Base-by-base conservation (phyloP, 2,113 vertebrate genomes). In the Todiramphus chloris region DNA sequence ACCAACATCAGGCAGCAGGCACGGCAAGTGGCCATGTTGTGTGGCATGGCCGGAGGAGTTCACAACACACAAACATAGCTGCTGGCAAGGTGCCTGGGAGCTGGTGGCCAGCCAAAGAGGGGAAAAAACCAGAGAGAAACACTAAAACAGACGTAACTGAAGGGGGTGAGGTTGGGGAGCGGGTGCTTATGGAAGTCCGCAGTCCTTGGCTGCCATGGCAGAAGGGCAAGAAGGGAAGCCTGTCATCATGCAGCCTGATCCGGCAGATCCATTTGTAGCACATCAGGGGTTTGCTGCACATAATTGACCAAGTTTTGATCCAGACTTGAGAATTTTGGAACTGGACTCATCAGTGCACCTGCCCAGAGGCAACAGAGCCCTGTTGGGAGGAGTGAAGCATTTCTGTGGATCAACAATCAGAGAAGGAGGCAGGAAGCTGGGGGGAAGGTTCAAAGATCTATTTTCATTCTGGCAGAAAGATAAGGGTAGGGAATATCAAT, bases 211-310 rank as follows among this genome's bases (percentile, higher is more conserved):
- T 90, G 46, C 76, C 33, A 2, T 7, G 39, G 51, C 1, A 1
- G 51, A 51, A 70, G 46, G 68, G 64, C n/a, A 67, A 43, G 44
- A 81, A 74, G 39, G 50, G 37, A 50, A 43, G 72, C 3, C 16
- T 6, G 1, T 16, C 2, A 0, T 6, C 43, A 23, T 9, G 0
- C 9, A 3, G 68, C 50, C 72, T 39, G 44, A 44, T n/a, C 25
- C 0, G 0, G 43, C 64, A 46, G 39, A 48, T 70, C 16, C 9
- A 0, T 2, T 35, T 1, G 4, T 6, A 43, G 25, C 0, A 1
- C 46, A 9, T 25, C 30, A 11, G 37, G n/a, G 30, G 5, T 4
- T 56, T 82, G 55, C 59, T 20, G 30, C 58, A 3, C 0, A 1
- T 9, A 33, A 55, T 72, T 63, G 50, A 2, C 8, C 15, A 10